A percentile compares a stretch with the other conserved stretches of the same genome.
These are phyloP conservation scores for Drosophila ohnishii DNA, from an alignment of 1,140 invertebrate species.

Conservation along the genomic window DNA sequence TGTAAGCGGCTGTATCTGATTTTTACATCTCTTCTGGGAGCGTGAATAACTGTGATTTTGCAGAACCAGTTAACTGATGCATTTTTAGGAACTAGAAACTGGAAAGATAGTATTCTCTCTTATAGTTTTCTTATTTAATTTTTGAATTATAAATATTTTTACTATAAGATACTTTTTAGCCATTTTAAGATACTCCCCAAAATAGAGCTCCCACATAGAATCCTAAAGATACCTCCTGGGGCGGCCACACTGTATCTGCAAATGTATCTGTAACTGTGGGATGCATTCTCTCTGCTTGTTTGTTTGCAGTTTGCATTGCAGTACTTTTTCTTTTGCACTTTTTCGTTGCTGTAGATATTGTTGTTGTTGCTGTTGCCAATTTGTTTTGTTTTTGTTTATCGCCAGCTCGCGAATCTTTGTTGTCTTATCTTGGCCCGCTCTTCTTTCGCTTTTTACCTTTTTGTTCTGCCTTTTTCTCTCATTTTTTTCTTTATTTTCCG, in stretches of 20 bases:
- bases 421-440: conserved; percentile 40
- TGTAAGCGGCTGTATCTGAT: background rate
- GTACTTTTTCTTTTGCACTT: conserved; percentile 8
- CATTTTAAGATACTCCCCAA: background rate
- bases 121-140: background rate
- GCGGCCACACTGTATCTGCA: conserved; percentile 30
- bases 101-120: background rate
- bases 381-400: conserved; percentile 67
- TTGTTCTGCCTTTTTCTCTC: conserved; percentile 1
- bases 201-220: background rate
- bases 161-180: background rate
- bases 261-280: conserved; percentile 30
- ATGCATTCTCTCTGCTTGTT: conserved; percentile 50
- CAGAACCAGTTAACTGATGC: background rate
- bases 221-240: background rate
- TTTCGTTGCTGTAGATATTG: conserved; percentile 29
- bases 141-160: background rate
- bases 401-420: conserved; percentile 41
- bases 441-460: conserved; percentile 14
- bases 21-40: background rate
- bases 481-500: conserved; percentile 17
- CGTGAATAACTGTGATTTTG: background rate
- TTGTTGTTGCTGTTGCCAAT: conserved; percentile 38
- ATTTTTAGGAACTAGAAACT: background rate
- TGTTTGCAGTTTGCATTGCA: conserved; percentile 40